Evolutionary conservation across 2,888 invertebrate genomes (phyloP), one percentile per base, ranked within the genome.

Genomic region (Cerastis rubricosa): DNA sequence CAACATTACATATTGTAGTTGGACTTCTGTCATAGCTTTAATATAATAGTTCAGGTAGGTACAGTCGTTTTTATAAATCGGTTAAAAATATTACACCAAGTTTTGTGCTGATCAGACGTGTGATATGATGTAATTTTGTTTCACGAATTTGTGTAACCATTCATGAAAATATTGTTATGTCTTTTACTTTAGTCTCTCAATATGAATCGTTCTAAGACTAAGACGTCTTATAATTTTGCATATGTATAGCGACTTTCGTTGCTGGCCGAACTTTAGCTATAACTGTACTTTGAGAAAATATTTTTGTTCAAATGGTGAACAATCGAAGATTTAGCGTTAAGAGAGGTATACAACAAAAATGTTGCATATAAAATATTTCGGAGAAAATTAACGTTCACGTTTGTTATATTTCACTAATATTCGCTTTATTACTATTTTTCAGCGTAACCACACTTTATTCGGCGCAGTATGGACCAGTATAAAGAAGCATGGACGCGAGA

Each of bases 401-500:
- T n/a, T 57, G 14, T 57, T 25, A 57, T 57, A n/a, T 51, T 51
- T 51, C 9, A 9, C 51, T 51, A 51, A n/a, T n/a, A 12, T 57
- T 14, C 12, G 25, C 14, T 25, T 35, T 19, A 7, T 6, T 25
- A 29, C 19, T 29, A n/a, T 43, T n/a, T 64, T 64, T 8, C 97
- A 99, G 99, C 98, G 99, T 88, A 99, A 99, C 94, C 99, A 99
- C 94, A 98, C 99, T 25, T 96, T 99, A 51, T 99, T 99, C 92
- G 99, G 99, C 61, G 98, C 98, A 89, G 99, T 99, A 35, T 99
- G 99, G 99, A 99, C 99, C 1, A 99, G 99, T 73, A 98, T 99
- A 95, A 97, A 98, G 91, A 97, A 98, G 76, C 98, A 98, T 85
- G 97, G 97, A 0, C 95, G 96, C 1, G 94, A 96, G 22, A 94